These are phyloP conservation scores for Digitonthophagus gazella DNA, from an alignment of 2,888 invertebrate genomes.

Conservation along the genomic window DNA sequence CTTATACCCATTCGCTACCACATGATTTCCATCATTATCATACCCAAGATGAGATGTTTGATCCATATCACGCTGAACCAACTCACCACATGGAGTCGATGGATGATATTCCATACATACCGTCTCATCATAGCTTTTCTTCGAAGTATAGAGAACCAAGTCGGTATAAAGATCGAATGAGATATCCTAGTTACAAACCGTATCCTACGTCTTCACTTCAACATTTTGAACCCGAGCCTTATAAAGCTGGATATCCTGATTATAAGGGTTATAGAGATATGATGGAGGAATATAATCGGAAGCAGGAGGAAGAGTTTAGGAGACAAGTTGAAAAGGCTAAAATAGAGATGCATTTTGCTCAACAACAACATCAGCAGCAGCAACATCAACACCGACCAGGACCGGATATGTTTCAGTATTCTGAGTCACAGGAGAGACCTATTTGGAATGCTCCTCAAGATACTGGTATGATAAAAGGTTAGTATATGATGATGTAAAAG, in stretches of 20 bases:
- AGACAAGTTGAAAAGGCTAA: slow-evolving; percentile 3
- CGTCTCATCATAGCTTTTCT: not conserved
- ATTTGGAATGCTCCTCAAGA: slow-evolving; percentile 9
- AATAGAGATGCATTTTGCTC: not conserved
- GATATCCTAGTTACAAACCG: slow-evolving; percentile 1
- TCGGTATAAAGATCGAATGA: not conserved
- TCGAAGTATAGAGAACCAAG: not conserved
- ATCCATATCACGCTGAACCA: not conserved
- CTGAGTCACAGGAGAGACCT: not conserved
- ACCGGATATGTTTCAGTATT: not conserved
- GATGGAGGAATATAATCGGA: slow-evolving; percentile 21
- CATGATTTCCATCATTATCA: not conserved
- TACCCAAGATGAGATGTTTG: slow-evolving; percentile 2
- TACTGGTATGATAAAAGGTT: not conserved
- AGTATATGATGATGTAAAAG: not conserved
- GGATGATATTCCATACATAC: not conserved
- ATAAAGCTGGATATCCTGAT: slow-evolving; percentile 5
- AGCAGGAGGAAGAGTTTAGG: slow-evolving; percentile 18
- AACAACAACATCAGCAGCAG: slow-evolving; percentile 2
- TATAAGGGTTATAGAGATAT: slow-evolving; percentile 14
- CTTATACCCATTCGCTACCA: not conserved
- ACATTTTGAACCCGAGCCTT: slow-evolving; percentile 3
- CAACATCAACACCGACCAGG: slow-evolving; percentile 1
- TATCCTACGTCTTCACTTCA: not conserved
- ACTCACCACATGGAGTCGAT: not conserved